Percentiles rank a stretch among this genome's conserved stretches.
These are phyloP conservation scores for Corythornis cristatus DNA, from an alignment of 2,113 vertebrate species.

Conservation along the genomic window DNA sequence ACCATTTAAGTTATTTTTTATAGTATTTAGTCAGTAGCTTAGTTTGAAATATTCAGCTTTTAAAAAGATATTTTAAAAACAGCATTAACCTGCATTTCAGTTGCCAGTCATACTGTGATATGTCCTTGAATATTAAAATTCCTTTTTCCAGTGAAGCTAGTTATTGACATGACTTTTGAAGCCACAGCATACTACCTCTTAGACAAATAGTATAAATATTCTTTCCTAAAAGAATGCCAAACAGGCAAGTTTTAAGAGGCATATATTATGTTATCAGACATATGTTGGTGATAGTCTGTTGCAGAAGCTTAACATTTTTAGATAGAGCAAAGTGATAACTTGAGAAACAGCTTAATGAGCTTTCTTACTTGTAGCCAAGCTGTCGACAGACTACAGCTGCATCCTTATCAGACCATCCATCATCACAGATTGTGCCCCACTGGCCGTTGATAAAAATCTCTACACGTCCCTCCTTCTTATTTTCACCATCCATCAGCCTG, in stretches of 20 bases:
- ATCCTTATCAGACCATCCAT: constrained; percentile 93
- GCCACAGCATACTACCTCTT: background rate
- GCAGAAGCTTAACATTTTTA: background rate
- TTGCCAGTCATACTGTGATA: background rate
- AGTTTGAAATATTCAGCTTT: background rate
- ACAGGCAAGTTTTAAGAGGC: background rate
- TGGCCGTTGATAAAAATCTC: constrained; percentile 90
- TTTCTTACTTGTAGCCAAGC: constrained; percentile 91
- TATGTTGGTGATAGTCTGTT: background rate
- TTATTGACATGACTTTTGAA: background rate
- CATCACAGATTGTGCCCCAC: constrained; percentile 97
- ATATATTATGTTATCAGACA: background rate
- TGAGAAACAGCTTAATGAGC: background rate
- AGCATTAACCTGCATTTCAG: background rate
- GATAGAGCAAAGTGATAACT: background rate
- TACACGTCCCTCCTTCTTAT: constrained; percentile 92
- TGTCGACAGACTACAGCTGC: constrained; percentile 93
- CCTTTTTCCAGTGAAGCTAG: background rate
- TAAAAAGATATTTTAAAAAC: background rate
- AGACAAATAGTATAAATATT: background rate
- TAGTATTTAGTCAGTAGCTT: background rate
- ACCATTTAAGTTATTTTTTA: background rate
- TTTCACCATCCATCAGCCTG: constrained; percentile 93
- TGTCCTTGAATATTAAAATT: background rate
- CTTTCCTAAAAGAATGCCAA: background rate